Conservation (phyloP, 2,888 invertebrate species). For the Leptura quadrifasciata region DNA sequence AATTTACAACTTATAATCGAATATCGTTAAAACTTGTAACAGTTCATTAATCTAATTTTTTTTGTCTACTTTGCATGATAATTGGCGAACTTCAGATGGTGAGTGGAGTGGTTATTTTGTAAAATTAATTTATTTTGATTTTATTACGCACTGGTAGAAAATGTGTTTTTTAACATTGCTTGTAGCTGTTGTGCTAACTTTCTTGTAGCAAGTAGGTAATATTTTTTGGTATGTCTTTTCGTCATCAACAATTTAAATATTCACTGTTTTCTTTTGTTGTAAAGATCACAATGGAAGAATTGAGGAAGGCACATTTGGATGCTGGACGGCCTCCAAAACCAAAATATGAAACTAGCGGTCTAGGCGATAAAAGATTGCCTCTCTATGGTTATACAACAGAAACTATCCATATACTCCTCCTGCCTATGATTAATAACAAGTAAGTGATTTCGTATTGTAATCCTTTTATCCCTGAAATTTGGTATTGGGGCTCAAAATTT, state of each 20-base stretch:
- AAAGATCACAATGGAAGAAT: slow-evolving; percentile 88
- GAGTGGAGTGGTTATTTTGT: slow-evolving; percentile 66
- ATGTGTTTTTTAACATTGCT: slow-evolving; percentile 31
- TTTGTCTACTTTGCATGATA: slow-evolving; percentile 69
- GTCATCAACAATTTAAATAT: not conserved
- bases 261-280: slow-evolving; percentile 31
- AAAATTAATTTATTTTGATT: slow-evolving; percentile 46
- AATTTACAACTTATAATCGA: not conserved
- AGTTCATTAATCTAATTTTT: slow-evolving; percentile 54
- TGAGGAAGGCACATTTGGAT: slow-evolving; percentile 79
- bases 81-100: slow-evolving; percentile 70
- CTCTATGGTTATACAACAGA: slow-evolving; percentile 97
- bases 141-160: slow-evolving; percentile 37
- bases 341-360: slow-evolving; percentile 75
- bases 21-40: slow-evolving; percentile 36
- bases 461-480: no score
- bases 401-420: slow-evolving; percentile 92
- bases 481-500: no score
- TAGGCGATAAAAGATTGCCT: slow-evolving; percentile 88
- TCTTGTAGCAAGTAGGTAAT: not conserved
- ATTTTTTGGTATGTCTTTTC: not conserved
- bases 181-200: slow-evolving; percentile 38
- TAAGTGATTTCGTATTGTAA: slow-evolving; percentile 63
- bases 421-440: slow-evolving; percentile 95
- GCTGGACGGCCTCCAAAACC: slow-evolving; percentile 69